phyloP scores from a whole-genome alignment of 2,797 vertebrate species.

The Hyperoplus immaculatus region DNA sequence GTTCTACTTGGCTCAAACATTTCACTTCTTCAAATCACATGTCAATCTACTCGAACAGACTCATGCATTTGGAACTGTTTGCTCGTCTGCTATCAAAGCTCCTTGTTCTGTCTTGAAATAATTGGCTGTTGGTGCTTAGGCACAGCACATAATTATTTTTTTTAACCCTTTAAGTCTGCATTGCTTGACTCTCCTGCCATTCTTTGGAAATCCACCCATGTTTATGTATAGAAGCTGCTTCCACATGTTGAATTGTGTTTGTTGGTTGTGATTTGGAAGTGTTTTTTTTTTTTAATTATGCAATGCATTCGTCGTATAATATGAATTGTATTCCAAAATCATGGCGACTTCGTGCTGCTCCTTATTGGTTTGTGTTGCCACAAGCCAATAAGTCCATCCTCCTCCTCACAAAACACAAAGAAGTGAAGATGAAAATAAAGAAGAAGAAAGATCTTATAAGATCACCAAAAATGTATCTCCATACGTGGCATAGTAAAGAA shows the following conservation, averaged over 20 bases:
- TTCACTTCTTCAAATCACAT: constrained; percentile 8
- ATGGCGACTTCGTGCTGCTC: not conserved
- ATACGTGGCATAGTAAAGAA: not conserved
- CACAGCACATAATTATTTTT: not conserved
- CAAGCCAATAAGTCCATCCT: not conserved
- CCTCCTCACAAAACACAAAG: not conserved
- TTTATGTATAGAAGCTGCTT: not conserved
- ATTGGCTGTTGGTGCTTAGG: not conserved
- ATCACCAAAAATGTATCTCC: no score
- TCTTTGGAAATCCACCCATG: not conserved
- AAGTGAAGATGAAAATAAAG: not conserved
- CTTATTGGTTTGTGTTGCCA: not conserved
- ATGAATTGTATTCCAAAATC: not conserved
- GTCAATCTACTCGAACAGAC: not conserved
- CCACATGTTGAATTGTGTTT: constrained; percentile 14
- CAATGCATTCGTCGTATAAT: not conserved
- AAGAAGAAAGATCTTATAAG: not conserved
- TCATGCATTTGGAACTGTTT: not conserved
- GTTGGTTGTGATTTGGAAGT: not conserved
- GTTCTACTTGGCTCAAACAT: not conserved
- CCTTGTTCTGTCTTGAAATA: not conserved
- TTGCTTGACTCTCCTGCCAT: constrained; percentile 5
- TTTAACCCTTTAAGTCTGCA: constrained; percentile 2
- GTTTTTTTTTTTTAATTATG: not conserved
- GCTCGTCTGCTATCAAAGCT: not conserved